Conservation (phyloP, 2,888 invertebrate species). For the Platycnemis pennipes region DNA sequence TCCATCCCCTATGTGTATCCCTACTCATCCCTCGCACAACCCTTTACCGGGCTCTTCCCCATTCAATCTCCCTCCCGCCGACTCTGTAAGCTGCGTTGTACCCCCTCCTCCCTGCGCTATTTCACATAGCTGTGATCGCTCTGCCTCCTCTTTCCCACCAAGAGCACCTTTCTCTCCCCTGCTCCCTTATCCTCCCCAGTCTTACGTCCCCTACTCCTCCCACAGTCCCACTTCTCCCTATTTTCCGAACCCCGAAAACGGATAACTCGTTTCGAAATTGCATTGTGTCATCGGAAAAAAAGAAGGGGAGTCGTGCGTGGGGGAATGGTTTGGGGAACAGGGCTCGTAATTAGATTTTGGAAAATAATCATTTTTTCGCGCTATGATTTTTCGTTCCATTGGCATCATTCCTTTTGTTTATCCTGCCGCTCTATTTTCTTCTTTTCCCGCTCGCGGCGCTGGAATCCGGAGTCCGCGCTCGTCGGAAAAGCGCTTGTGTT, state of each 20-base stretch:
- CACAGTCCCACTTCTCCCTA: background rate
- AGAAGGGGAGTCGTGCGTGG: background rate
- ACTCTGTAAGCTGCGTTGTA: no score
- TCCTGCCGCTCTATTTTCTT: background rate
- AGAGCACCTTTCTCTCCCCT: background rate
- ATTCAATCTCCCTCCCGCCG: no score
- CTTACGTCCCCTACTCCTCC: background rate
- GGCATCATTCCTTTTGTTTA: background rate
- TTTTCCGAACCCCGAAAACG: background rate
- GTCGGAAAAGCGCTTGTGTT: background rate
- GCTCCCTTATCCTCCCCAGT: background rate
- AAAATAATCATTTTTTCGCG: background rate
- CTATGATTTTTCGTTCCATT: constrained; percentile 35
- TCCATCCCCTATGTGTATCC: background rate
- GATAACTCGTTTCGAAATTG: constrained; percentile 31
- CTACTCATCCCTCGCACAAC: no score
- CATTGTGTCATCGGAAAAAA: constrained; percentile 36
- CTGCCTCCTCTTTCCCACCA: background rate
- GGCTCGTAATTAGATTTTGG: constrained; percentile 7
- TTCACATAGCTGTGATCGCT: no score
- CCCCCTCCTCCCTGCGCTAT: no score
- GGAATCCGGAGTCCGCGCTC: background rate
- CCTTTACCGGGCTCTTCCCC: no score
- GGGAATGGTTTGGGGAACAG: background rate
- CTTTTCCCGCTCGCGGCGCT: background rate